Percentiles rank a stretch among this genome's conserved stretches.
Conservation (phyloP, 2,888 invertebrate genomes). For the Tethea ocularis region DNA sequence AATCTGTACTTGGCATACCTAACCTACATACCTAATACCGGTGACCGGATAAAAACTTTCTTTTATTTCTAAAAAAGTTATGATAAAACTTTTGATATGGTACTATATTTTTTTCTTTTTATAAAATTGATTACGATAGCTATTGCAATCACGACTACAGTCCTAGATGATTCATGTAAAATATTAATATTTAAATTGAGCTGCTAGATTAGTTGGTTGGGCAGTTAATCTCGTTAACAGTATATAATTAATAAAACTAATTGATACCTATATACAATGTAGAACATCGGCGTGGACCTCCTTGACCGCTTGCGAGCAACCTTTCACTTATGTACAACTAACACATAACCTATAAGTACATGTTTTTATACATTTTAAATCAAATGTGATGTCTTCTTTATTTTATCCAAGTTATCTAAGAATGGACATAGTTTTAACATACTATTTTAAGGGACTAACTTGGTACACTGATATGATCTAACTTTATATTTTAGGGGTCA, state of each 20-base stretch:
- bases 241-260: slow-evolving; percentile 22
- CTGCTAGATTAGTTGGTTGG: neutral
- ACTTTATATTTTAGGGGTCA: too few relatives aligned
- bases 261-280: slow-evolving; percentile 37
- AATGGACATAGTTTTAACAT: too few relatives aligned
- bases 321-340: slow-evolving; percentile 61
- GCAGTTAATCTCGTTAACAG: slow-evolving; percentile 12
- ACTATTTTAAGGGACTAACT: too few relatives aligned
- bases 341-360: slow-evolving; percentile 8
- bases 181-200: neutral
- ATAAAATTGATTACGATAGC: too few relatives aligned
- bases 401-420: too few relatives aligned
- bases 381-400: neutral
- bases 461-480: too few relatives aligned
- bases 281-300: slow-evolving; percentile 57
- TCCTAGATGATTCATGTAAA: neutral
- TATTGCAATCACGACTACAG: neutral
- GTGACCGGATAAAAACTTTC: too few relatives aligned
- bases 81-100: too few relatives aligned
- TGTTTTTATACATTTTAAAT: neutral
- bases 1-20: too few relatives aligned
- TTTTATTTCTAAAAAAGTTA: too few relatives aligned
- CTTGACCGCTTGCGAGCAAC: slow-evolving; percentile 66
- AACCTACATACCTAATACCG: too few relatives aligned
- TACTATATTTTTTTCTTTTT: too few relatives aligned